Base-by-base conservation (phyloP, 2,797 vertebrate species). In the Hypotaenidia philippensis region DNA sequence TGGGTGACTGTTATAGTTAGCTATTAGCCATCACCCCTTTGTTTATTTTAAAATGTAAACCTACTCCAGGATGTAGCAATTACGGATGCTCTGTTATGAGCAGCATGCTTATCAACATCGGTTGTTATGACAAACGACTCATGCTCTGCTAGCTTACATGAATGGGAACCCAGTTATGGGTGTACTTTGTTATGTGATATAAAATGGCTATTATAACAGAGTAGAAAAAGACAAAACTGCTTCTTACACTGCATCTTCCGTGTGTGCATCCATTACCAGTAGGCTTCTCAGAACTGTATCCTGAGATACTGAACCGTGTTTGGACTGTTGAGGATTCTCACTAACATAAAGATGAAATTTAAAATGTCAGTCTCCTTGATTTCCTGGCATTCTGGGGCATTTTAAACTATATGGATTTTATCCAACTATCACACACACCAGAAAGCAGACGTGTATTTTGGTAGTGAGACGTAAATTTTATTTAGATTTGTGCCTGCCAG, bases 1-100 rank as follows among this genome's bases (percentile, higher is more conserved):
- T 25, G 49, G 36, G 45, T 55, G 63, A 74, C 8, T 93, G 76
- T 49, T 91, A 86, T n/a, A 78, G 50, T 77, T 76, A 92, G 85
- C 65, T 83, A 71, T 89, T 92, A 95, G 65, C 70, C 72, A 65
- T 26, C 89, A 82, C 76, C 76, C 65, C 38, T 93, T 71, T 91
- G 94, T 93, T 94, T 97, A 93, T 71, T 94, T 93, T 91, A 88
- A 92, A 91, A 96, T 93, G 89, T 94, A 95, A 94, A 89, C 75
- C 76, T 89, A 90, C 55, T 90, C 85, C 89, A 94, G 92, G 90
- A 95, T 94, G 91, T 72, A 84, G 93, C 87, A 89, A 91, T 92
- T 92, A 88, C 4, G 1, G 85, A 94, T 81, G 83, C 63, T 79
- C 59, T 88, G 87, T 81, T 95, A 91, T 13, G 50, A 95, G 74